These are phyloP conservation scores for Lepidurus couesii DNA, from an alignment of 1,140 invertebrate genomes.

Conservation along the genomic window DNA sequence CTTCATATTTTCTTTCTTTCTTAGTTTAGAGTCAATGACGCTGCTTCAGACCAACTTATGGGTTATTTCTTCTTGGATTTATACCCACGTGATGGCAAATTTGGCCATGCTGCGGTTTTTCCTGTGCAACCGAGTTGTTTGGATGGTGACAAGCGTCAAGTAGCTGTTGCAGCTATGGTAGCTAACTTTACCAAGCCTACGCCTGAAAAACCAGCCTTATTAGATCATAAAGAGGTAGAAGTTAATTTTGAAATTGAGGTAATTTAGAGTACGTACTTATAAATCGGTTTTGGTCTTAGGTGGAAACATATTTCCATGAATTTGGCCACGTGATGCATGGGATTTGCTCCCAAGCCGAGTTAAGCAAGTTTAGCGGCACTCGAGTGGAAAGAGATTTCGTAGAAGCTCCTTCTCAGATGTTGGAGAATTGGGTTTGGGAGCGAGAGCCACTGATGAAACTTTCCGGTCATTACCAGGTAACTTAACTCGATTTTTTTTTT, in stretches of 20 bases:
- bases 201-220: slow-evolving; percentile 48
- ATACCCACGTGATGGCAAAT: slow-evolving; percentile 53
- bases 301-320: slow-evolving; percentile 55
- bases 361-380: slow-evolving; percentile 48
- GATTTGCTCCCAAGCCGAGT: slow-evolving; percentile 49
- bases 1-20: background rate
- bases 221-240: slow-evolving; percentile 52
- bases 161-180: slow-evolving; percentile 51
- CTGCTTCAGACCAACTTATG: slow-evolving; percentile 42
- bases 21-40: slow-evolving; percentile 49
- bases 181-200: slow-evolving; percentile 53
- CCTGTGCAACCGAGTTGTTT: slow-evolving; percentile 48
- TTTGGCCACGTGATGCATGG: slow-evolving; percentile 56
- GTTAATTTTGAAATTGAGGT: background rate
- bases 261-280: background rate
- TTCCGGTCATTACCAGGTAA: slow-evolving; percentile 50
- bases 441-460: slow-evolving; percentile 48
- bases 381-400: slow-evolving; percentile 54
- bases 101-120: slow-evolving; percentile 41
- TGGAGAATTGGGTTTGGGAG: slow-evolving; percentile 57
- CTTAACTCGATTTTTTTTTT: too few species aligned
- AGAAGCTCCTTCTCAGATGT: slow-evolving; percentile 55
- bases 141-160: slow-evolving; percentile 43
- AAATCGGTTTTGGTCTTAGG: slow-evolving; percentile 40
- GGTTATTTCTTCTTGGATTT: slow-evolving; percentile 55